These are phyloP conservation scores for Colletes collaris DNA, from an alignment of 2,888 invertebrate species.

Conservation along the genomic window DNA sequence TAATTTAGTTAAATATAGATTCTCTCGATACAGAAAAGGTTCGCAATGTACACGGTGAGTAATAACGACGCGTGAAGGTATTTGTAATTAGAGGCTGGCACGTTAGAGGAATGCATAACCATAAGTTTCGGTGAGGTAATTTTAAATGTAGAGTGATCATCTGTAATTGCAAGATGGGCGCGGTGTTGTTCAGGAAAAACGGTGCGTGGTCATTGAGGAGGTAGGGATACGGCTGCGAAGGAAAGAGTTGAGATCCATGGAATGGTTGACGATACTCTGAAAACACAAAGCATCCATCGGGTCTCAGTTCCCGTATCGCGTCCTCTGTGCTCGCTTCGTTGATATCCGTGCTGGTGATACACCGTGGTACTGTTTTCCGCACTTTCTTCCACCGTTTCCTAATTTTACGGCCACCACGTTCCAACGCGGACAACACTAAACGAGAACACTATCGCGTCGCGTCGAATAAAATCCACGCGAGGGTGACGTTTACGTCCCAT, in stretches of 20 bases:
- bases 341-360: slow-evolving; percentile 48
- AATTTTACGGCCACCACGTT: not conserved
- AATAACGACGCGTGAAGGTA: not conserved
- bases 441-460: too few relatives aligned
- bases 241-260: slow-evolving; percentile 61
- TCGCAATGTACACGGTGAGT: not conserved
- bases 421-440: not conserved
- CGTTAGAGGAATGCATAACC: not conserved
- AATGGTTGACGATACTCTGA: slow-evolving; percentile 64
- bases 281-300: slow-evolving; percentile 61
- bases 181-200: slow-evolving; percentile 41
- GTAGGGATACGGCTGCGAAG: slow-evolving; percentile 59
- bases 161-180: slow-evolving; percentile 18
- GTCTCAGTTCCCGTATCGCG: slow-evolving; percentile 76
- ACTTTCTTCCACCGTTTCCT: slow-evolving; percentile 13
- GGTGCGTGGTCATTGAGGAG: slow-evolving; percentile 20
- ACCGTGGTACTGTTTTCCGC: slow-evolving; percentile 11
- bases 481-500: too few relatives aligned
- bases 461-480: too few relatives aligned
- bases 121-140: slow-evolving; percentile 1
- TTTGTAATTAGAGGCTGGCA: not conserved
- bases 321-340: slow-evolving; percentile 71
- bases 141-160: slow-evolving; percentile 24
- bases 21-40: not conserved
- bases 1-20: too few relatives aligned